These are phyloP conservation scores for Drosophila meridiana DNA, from an alignment of 2,888 invertebrate species.

Conservation along the genomic window DNA sequence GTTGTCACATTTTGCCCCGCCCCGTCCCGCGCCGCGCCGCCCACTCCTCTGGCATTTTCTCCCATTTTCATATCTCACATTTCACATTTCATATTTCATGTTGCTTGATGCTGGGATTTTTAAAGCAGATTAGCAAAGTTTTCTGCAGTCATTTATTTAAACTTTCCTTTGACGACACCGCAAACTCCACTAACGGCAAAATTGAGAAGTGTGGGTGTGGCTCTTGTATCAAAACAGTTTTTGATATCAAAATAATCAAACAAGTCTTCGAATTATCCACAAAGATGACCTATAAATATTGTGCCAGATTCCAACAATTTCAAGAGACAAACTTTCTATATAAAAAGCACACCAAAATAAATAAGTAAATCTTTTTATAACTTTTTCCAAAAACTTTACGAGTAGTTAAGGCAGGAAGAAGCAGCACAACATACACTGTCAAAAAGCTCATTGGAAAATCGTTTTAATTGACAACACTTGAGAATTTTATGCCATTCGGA, in stretches of 20 bases:
- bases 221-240: slow-evolving; percentile 18
- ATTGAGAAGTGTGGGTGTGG: neutral
- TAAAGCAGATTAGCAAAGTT: slow-evolving; percentile 76
- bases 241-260: slow-evolving; percentile 54
- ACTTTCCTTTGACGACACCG: slow-evolving; percentile 53
- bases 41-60: slow-evolving; percentile 9
- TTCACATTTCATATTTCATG: slow-evolving; percentile 47
- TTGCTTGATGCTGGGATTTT: slow-evolving; percentile 48
- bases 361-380: slow-evolving; percentile 10
- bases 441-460: neutral
- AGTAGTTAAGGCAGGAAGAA: neutral
- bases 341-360: slow-evolving; percentile 1
- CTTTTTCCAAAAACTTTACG: neutral
- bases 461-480: slow-evolving; percentile 27
- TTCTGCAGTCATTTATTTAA: slow-evolving; percentile 71
- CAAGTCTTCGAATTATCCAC: slow-evolving; percentile 27
- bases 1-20: slow-evolving; percentile 38
- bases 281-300: slow-evolving; percentile 17
- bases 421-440: neutral
- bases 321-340: neutral
- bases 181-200: slow-evolving; percentile 23
- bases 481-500: slow-evolving; percentile 13
- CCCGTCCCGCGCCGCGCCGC: neutral
- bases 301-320: slow-evolving; percentile 10
- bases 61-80: slow-evolving; percentile 42